Evolutionary conservation across 1,140 invertebrate species (phyloP).

Genomic region (Hesperophylax magnus): DNA sequence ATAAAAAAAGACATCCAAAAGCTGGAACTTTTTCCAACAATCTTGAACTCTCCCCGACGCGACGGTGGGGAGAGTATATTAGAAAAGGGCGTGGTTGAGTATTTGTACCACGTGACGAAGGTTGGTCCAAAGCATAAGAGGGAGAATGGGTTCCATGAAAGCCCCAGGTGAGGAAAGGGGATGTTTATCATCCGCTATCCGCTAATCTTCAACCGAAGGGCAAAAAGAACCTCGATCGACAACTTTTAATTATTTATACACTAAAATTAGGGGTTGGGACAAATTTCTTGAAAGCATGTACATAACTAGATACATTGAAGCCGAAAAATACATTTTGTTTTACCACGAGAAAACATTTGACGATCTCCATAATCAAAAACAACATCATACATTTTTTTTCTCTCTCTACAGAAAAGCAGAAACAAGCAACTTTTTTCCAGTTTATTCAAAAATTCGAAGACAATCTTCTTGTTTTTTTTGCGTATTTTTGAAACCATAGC

Average conservation of each 20-base stretch:
- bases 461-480: too few relatives aligned
- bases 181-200: not conserved
- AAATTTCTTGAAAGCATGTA: too few relatives aligned
- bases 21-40: not conserved
- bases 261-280: too few relatives aligned
- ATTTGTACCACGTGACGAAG: slow-evolving; percentile 1
- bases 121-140: not conserved
- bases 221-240: not conserved
- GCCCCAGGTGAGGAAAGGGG: not conserved
- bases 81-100: not conserved
- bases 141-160: not conserved
- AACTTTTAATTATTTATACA: not conserved
- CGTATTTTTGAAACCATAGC: too few relatives aligned
- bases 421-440: too few relatives aligned
- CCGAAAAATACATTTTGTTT: too few relatives aligned
- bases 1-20: not conserved
- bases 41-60: not conserved
- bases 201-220: not conserved
- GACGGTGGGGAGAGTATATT: not conserved
- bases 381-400: too few relatives aligned
- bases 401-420: too few relatives aligned
- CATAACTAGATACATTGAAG: too few relatives aligned
- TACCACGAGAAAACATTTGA: too few relatives aligned
- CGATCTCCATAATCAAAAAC: too few relatives aligned
- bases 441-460: too few relatives aligned